phyloP scores from a whole-genome alignment of 2,888 invertebrate species.

The Synergus itoensis region DNA sequence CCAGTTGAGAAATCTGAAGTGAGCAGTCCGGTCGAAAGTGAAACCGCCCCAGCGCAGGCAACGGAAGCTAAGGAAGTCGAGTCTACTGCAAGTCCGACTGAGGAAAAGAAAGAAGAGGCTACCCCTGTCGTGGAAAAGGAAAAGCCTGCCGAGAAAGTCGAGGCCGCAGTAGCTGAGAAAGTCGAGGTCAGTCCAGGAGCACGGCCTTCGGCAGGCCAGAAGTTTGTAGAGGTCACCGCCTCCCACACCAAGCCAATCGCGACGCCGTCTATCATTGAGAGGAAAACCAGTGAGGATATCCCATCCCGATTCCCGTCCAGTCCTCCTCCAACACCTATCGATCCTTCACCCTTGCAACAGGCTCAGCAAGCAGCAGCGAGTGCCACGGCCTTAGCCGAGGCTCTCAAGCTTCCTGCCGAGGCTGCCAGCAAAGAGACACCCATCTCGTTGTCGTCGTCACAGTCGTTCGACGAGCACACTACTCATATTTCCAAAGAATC shows the following conservation, averaged over 20 bases:
- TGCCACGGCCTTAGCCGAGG: slow-evolving; percentile 72
- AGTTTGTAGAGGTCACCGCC: slow-evolving; percentile 67
- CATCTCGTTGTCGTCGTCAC: slow-evolving; percentile 32
- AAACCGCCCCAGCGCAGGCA: slow-evolving; percentile 56
- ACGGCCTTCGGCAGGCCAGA: slow-evolving; percentile 61
- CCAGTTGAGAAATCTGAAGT: slow-evolving; percentile 68
- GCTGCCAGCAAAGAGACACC: slow-evolving; percentile 51
- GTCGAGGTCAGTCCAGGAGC: slow-evolving; percentile 75
- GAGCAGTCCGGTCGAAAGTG: slow-evolving; percentile 70
- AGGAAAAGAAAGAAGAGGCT: slow-evolving; percentile 58
- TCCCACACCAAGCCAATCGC: slow-evolving; percentile 70
- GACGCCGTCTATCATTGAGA: slow-evolving; percentile 76
- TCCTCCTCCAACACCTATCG: slow-evolving; percentile 76
- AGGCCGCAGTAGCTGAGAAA: slow-evolving; percentile 64
- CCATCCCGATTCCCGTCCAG: slow-evolving; percentile 74
- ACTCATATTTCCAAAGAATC: slow-evolving; percentile 24
- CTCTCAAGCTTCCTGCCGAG: slow-evolving; percentile 72
- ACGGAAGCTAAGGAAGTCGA: slow-evolving; percentile 53
- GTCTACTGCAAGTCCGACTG: slow-evolving; percentile 48
- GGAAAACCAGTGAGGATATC: slow-evolving; percentile 77
- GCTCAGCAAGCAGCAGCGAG: slow-evolving; percentile 72
- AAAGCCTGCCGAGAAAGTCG: slow-evolving; percentile 66
- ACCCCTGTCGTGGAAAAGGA: slow-evolving; percentile 64
- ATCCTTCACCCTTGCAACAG: slow-evolving; percentile 75
- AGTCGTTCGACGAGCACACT: slow-evolving; percentile 29